Conservation (phyloP, 2,888 invertebrate species). For the Melanostoma scalare region DNA sequence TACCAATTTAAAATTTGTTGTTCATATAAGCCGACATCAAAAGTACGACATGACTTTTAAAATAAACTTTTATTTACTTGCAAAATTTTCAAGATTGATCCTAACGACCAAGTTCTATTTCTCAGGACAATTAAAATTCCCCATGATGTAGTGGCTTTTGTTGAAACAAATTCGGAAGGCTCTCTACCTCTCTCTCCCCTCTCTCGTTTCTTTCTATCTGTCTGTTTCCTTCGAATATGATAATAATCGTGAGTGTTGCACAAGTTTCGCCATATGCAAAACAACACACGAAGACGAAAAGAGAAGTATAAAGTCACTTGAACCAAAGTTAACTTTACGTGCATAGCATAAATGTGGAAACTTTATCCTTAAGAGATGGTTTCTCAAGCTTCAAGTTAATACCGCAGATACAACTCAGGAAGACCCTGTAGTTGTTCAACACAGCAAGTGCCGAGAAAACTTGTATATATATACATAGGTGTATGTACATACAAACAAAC, state of each 20-base stretch:
- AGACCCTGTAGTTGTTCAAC: slow-evolving; percentile 42
- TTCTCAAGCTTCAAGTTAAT: slow-evolving; percentile 58
- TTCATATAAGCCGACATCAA: no score
- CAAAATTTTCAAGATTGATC: slow-evolving; percentile 31
- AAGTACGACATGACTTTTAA: neutral
- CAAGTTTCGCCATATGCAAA: slow-evolving; percentile 68
- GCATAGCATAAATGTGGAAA: slow-evolving; percentile 62
- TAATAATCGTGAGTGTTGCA: slow-evolving; percentile 67
- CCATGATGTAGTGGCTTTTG: slow-evolving; percentile 39
- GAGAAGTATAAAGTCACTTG: slow-evolving; percentile 61
- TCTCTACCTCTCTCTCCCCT: neutral
- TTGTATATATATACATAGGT: neutral
- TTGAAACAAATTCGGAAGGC: slow-evolving; percentile 43
- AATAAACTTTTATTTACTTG: slow-evolving; percentile 26
- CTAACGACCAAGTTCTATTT: slow-evolving; percentile 30
- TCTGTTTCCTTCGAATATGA: slow-evolving; percentile 9
- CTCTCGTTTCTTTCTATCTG: no score
- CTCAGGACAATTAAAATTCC: slow-evolving; percentile 54
- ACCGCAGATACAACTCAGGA: slow-evolving; percentile 46
- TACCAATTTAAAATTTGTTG: no score
- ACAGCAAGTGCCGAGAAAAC: neutral
- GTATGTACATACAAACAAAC: neutral
- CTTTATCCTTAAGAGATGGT: slow-evolving; percentile 64
- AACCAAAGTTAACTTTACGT: slow-evolving; percentile 69
- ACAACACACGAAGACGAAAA: slow-evolving; percentile 45